Percentiles rank a stretch among this genome's conserved stretches.
Evolutionary conservation across 2,888 invertebrate species (phyloP).

Genomic region (Ophion ellenae): DNA sequence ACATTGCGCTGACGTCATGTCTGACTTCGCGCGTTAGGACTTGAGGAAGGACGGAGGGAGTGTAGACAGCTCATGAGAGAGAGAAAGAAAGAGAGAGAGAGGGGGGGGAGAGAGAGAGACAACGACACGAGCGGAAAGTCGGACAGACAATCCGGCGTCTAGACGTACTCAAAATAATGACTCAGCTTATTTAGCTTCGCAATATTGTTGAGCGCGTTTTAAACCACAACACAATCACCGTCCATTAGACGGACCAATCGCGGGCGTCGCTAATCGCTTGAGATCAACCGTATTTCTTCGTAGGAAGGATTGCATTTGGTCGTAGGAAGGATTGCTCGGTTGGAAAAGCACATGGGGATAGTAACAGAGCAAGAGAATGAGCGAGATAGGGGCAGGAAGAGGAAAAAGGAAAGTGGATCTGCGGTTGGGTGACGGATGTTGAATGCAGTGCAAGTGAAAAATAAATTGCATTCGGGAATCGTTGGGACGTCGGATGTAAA

Average conservation of each 20-base stretch:
- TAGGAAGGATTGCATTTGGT: background rate
- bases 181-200: constrained; percentile 69
- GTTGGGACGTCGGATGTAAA: no score
- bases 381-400: no score
- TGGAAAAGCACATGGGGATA: no score
- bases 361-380: no score
- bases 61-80: constrained; percentile 41
- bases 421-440: no score
- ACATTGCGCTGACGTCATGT: constrained; percentile 77
- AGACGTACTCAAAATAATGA: constrained; percentile 83
- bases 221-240: constrained; percentile 51
- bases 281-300: background rate
- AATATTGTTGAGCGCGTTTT: constrained; percentile 52
- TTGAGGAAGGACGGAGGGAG: constrained; percentile 63
- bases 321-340: no score
- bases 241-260: constrained; percentile 30
- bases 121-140: constrained; percentile 65
- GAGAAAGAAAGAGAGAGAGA: constrained; percentile 62
- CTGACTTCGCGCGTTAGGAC: constrained; percentile 76
- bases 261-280: constrained; percentile 33
- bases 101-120: constrained; percentile 63
- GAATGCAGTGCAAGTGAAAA: no score
- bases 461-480: no score
- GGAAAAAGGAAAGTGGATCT: no score
- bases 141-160: constrained; percentile 83